Percentiles rank a stretch among this genome's conserved stretches.
These are phyloP conservation scores for Chironomus tentans DNA, from an alignment of 2,888 invertebrate species.

Conservation along the genomic window DNA sequence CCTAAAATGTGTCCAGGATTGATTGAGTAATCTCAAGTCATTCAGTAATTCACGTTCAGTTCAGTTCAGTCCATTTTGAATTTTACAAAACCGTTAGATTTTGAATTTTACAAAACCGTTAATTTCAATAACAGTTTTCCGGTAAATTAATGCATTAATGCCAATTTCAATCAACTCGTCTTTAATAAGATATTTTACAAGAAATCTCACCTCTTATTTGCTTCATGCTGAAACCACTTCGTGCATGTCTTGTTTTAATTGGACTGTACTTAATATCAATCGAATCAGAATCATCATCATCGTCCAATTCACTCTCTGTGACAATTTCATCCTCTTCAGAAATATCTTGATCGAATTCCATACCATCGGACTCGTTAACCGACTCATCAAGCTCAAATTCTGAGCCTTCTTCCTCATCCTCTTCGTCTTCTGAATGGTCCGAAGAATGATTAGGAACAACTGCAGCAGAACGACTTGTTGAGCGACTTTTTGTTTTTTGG, in stretches of 20 bases:
- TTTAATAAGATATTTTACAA: neutral
- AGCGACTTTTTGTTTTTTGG: slow-evolving; percentile 3
- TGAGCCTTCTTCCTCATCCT: slow-evolving; percentile 6
- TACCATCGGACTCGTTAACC: neutral
- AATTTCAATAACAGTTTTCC: neutral
- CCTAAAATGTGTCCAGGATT: too few relatives aligned
- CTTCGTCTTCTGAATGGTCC: neutral
- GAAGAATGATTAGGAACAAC: neutral
- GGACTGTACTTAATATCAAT: slow-evolving; percentile 29
- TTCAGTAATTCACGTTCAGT: too few relatives aligned
- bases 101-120: too few relatives aligned
- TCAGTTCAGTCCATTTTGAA: too few relatives aligned
- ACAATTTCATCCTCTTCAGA: neutral
- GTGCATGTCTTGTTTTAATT: slow-evolving; percentile 28
- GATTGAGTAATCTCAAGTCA: too few relatives aligned
- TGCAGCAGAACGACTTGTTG: slow-evolving; percentile 18
- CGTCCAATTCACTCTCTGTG: neutral
- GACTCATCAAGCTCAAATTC: neutral
- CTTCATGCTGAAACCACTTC: neutral
- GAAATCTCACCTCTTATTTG: slow-evolving; percentile 3
- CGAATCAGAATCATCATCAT: slow-evolving; percentile 28
- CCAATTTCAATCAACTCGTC: neutral
- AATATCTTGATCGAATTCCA: neutral
- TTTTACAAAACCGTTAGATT: too few relatives aligned
- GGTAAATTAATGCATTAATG: neutral